Conservation (phyloP, 1,140 invertebrate genomes). For the Brevipalpus yothersi region DNA sequence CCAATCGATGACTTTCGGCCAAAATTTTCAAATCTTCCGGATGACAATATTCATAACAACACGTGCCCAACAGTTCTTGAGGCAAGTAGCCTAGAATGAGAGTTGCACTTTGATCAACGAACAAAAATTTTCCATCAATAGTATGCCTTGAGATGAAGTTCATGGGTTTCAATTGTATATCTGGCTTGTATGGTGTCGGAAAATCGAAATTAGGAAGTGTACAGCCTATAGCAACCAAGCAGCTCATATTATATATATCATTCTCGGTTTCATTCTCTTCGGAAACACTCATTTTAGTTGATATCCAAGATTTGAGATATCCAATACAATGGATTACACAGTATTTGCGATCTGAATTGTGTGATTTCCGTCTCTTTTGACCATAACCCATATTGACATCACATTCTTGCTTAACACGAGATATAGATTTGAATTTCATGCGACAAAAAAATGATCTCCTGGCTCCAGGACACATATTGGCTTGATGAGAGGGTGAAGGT, state of each 20-base stretch:
- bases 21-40: constrained; percentile 52
- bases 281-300: constrained; percentile 34
- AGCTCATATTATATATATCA: constrained; percentile 37
- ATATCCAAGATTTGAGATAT: constrained; percentile 72
- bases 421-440: constrained; percentile 47
- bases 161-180: constrained; percentile 19
- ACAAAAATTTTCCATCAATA: constrained; percentile 33
- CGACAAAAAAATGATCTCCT: constrained; percentile 74
- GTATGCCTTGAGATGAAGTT: constrained; percentile 36
- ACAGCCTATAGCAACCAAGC: constrained; percentile 31
- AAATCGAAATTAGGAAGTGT: constrained; percentile 9
- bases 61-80: constrained; percentile 71
- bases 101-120: constrained; percentile 50
- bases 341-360: constrained; percentile 40
- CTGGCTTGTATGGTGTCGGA: constrained; percentile 35
- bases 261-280: constrained; percentile 33
- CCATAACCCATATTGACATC: constrained; percentile 31
- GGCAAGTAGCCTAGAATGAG: constrained; percentile 65
- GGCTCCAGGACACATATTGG: constrained; percentile 56
- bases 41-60: constrained; percentile 77
- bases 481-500: constrained; percentile 12
- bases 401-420: constrained; percentile 43
- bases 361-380: constrained; percentile 36
- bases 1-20: constrained; percentile 57
- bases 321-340: constrained; percentile 63